Evolutionary conservation across 2,113 vertebrate species (phyloP), one percentile per base, ranked within the genome.

Genomic region (Syngnathus scovelli): DNA sequence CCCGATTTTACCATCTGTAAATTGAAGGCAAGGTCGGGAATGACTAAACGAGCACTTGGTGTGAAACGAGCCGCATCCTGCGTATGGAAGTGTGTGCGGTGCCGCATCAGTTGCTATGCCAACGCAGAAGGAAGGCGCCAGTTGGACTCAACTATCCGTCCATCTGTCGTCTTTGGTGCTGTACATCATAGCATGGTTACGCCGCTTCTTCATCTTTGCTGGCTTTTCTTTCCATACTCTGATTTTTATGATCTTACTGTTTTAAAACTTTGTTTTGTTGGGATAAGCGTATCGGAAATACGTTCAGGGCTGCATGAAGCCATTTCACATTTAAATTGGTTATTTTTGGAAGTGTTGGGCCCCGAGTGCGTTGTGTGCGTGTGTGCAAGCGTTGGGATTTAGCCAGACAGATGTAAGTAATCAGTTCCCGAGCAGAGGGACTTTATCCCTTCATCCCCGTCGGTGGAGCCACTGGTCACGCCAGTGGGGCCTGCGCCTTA

Each of bases 371-470:
- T 74, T 60, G 68, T 86, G 88, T 77, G 63, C 58, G 41, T 71
- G 76, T 77, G 72, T 70, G 16, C 78, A 69, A 86, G 90, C 80
- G 82, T 85, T 89, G 90, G 90, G 91, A 88, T 93, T 93, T 92
- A 92, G 83, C 89, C 85, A 85, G 91, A 88, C 92, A 93, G 91
- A 92, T 93, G 92, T 92, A 93, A 93, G 92, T 94, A 93, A 92
- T 93, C 91, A 92, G 92, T 85, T 87, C 88, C 87, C 66, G 78
- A 89, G 84, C 85, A 90, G 88, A 88, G 91, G 78, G 89, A 90
- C 90, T 94, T 94, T 94, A 95, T 94, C 93, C 92, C 86, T 94
- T 95, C 93, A 95, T 95, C 91, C 90, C 89, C 90, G 91, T 92
- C 88, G 88, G 86, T 90, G 81, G 81, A 92, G 90, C 91, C 89